Evolutionary conservation across 2,888 invertebrate species (phyloP).

Genomic region (Ischnus inquisitorius): DNA sequence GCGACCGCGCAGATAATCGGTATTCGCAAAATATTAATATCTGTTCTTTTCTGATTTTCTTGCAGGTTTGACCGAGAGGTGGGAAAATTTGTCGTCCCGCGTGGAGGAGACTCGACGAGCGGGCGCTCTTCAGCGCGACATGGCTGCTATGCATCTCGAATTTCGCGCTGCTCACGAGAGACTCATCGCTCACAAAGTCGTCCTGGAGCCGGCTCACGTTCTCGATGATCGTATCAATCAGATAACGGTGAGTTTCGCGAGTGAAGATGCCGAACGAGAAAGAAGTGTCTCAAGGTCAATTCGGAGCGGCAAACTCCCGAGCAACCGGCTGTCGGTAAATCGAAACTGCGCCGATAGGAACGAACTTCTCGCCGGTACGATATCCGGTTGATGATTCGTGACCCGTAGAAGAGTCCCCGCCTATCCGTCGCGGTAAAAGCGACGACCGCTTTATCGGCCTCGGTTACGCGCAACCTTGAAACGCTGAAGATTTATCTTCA

Average conservation of each 20-base stretch:
- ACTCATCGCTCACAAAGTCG: constrained; percentile 80
- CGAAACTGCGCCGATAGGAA: not conserved
- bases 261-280: no score
- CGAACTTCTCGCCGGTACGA: constrained; percentile 36
- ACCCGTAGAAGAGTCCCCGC: not conserved
- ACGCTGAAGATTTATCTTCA: not conserved
- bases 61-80: constrained; percentile 84
- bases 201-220: constrained; percentile 82
- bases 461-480: not conserved
- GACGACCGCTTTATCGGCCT: constrained; percentile 47
- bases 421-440: not conserved
- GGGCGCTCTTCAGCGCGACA: constrained; percentile 83
- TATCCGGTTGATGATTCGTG: constrained; percentile 14
- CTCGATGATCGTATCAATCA: constrained; percentile 84
- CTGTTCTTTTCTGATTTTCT: constrained; percentile 27
- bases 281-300: no score
- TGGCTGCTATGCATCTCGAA: constrained; percentile 82
- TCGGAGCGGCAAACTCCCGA: not conserved
- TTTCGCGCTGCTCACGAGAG: constrained; percentile 82
- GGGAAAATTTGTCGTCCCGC: constrained; percentile 85
- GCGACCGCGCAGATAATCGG: no score
- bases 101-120: constrained; percentile 84
- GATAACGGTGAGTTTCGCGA: constrained; percentile 83
- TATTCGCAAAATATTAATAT: not conserved
- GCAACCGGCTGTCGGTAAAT: constrained; percentile 53